phyloP scores from a whole-genome alignment of 2,113 vertebrate species.

The Axis porcinus region DNA sequence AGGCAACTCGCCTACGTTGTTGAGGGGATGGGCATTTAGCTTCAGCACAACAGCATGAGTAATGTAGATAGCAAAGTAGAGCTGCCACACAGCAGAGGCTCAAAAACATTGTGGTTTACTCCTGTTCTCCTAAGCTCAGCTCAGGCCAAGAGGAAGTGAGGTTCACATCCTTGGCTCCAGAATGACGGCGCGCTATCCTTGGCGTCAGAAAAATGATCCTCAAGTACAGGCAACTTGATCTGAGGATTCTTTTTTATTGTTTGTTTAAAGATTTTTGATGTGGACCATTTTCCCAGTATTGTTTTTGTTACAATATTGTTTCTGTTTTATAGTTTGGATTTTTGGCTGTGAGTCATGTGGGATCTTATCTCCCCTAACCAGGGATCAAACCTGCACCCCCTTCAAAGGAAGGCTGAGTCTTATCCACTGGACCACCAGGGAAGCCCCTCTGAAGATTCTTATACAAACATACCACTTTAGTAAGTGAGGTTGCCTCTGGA shows the following conservation, averaged over 20 bases:
- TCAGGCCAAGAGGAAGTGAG: not conserved
- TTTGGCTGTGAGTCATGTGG: not conserved
- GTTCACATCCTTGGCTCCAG: not conserved
- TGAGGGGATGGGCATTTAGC: not conserved
- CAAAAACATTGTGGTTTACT: not conserved
- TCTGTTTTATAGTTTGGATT: not conserved
- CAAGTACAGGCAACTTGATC: not conserved
- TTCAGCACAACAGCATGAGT: not conserved
- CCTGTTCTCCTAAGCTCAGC: not conserved
- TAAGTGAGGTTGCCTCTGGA: not conserved
- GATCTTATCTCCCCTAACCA: not conserved
- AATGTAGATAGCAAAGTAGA: not conserved
- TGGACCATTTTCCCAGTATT: not conserved
- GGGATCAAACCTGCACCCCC: not conserved
- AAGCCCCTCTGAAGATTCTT: not conserved
- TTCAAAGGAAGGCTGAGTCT: not conserved
- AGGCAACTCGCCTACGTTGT: not conserved
- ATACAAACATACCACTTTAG: not conserved
- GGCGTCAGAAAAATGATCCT: not conserved
- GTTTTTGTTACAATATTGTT: not conserved
- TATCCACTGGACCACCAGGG: not conserved
- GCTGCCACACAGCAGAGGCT: not conserved
- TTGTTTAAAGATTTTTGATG: not conserved
- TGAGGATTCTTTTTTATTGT: not conserved
- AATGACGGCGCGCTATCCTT: rapidly evolving